Conservation (phyloP, 2,113 vertebrate genomes). For the Engraulis encrasicolus region DNA sequence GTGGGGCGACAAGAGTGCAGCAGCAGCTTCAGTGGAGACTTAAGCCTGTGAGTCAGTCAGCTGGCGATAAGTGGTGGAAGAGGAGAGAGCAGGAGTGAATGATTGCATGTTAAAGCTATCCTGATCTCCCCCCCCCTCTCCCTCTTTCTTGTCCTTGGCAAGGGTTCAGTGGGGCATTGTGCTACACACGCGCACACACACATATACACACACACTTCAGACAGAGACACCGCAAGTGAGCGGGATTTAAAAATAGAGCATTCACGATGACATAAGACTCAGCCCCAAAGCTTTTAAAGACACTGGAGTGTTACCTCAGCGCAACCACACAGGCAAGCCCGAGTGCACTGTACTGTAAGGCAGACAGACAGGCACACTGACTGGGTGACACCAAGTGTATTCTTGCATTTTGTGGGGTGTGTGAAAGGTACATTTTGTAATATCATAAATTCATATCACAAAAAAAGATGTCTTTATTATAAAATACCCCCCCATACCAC, state of each 20-base stretch:
- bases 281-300: slow-evolving; percentile 40
- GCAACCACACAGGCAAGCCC: background rate
- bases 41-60: background rate
- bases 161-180: slow-evolving; percentile 54
- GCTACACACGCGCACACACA: slow-evolving; percentile 44
- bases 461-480: too few species aligned
- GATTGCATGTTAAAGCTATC: background rate
- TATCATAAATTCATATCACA: too few species aligned
- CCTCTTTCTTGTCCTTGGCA: slow-evolving; percentile 48
- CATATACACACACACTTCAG: background rate
- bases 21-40: background rate
- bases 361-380: too few species aligned
- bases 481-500: too few species aligned
- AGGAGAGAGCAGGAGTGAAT: background rate
- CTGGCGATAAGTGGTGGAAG: background rate
- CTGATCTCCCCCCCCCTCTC: background rate
- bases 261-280: slow-evolving; percentile 30
- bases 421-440: too few species aligned
- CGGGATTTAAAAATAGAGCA: slow-evolving; percentile 51
- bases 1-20: background rate
- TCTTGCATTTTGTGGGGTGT: too few species aligned
- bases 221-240: background rate
- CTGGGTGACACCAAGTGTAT: too few species aligned
- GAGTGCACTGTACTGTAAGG: background rate
- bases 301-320: slow-evolving; percentile 33